phyloP scores from a whole-genome alignment of 2,797 vertebrate species.

The Gymnocypris eckloni region DNA sequence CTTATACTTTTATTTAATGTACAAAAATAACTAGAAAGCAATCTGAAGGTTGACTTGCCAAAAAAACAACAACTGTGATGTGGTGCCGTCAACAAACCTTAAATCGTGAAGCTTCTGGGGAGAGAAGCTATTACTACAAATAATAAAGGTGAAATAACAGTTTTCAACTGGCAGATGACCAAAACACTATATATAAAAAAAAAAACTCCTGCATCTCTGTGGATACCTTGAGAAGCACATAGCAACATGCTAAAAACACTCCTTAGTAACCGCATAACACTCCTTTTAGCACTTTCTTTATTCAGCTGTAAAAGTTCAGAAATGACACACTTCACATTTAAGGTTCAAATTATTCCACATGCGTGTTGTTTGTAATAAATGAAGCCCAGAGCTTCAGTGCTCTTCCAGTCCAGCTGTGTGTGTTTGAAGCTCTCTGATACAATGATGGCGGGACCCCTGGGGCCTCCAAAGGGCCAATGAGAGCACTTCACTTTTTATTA shows the following conservation, averaged over 20 bases:
- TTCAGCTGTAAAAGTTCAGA: neutral
- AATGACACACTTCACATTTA: neutral
- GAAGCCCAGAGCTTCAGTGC: neutral
- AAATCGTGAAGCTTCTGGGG: neutral
- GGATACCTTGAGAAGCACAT: neutral
- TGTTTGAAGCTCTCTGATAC: conserved; percentile 8
- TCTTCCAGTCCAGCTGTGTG: neutral
- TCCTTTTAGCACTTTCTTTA: neutral
- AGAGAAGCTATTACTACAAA: neutral
- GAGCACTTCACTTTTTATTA: conserved; percentile 40
- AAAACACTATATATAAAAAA: neutral
- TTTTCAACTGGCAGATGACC: neutral
- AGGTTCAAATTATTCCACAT: neutral
- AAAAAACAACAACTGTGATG: neutral
- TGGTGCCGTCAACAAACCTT: neutral
- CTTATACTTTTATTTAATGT: neutral
- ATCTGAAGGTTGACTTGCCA: neutral
- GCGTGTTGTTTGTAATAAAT: neutral
- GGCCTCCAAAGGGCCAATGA: conserved; percentile 1
- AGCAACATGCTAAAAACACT: neutral
- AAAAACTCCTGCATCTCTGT: no score
- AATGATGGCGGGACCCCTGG: neutral
- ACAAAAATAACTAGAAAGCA: neutral
- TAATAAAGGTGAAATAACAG: neutral
- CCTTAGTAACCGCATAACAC: neutral